phyloP scores from a whole-genome alignment of 1,140 invertebrate genomes.

The Zaprionus gabonicus region DNA sequence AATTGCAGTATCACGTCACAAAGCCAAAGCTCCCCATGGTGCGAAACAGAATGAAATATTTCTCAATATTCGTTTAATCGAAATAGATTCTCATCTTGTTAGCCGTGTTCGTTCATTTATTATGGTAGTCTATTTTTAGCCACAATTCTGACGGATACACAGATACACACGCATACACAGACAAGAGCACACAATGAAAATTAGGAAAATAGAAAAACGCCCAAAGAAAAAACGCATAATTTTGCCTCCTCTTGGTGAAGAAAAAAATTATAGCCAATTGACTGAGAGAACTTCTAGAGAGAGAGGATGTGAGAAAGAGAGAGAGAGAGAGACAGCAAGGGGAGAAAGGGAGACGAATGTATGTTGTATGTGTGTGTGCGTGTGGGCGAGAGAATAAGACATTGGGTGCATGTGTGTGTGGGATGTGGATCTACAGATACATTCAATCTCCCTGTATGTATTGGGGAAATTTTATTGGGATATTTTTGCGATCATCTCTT shows the following conservation, averaged over 20 bases:
- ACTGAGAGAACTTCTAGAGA: constrained; percentile 28
- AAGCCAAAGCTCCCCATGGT: constrained; percentile 2
- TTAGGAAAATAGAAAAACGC: constrained; percentile 35
- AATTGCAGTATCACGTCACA: constrained; percentile 40
- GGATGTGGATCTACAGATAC: constrained; percentile 5
- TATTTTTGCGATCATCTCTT: constrained; percentile 17
- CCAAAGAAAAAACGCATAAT: constrained; percentile 63
- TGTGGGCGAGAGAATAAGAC: not conserved
- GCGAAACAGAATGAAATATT: constrained; percentile 51
- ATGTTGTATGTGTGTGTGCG: not conserved
- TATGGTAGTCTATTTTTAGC: constrained; percentile 63
- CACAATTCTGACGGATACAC: constrained; percentile 65
- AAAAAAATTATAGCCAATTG: constrained; percentile 10
- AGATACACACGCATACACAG: constrained; percentile 55
- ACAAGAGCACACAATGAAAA: constrained; percentile 38
- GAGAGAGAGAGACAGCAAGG: constrained; percentile 1
- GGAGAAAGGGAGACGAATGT: not conserved
- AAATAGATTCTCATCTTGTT: constrained; percentile 77
- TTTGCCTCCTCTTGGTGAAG: constrained; percentile 44
- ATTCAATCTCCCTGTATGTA: not conserved
- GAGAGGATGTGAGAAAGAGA: not conserved
- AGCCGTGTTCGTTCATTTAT: constrained; percentile 61
- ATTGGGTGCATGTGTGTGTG: not conserved
- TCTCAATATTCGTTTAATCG: constrained; percentile 75
- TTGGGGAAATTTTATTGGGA: constrained; percentile 60